These are phyloP conservation scores for Porites australiensis DNA, from an alignment of 64 coral and sea anemone genomes.

Conservation along the genomic window DNA sequence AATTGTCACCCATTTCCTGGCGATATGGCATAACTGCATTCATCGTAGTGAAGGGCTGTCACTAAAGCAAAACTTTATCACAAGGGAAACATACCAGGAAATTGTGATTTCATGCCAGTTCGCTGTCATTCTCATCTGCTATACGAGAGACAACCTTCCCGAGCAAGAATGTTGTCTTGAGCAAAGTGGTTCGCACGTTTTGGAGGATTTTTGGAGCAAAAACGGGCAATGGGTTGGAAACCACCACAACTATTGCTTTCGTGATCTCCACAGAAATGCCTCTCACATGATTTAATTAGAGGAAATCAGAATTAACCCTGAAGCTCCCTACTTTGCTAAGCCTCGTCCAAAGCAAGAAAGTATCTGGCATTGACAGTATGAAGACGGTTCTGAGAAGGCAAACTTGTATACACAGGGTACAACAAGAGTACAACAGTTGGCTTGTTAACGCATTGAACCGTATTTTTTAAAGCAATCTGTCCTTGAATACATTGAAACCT, in stretches of 20 bases:
- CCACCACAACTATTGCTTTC: constrained; percentile 57
- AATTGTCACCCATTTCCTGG: constrained; percentile 37
- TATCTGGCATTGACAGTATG: constrained; percentile 61
- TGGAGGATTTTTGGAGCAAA: constrained; percentile 76
- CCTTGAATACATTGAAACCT: too few relatives aligned
- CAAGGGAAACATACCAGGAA: constrained; percentile 64
- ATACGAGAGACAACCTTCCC: constrained; percentile 59
- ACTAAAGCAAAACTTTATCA: constrained; percentile 53
- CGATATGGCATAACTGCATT: constrained; percentile 63
- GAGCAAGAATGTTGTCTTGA: constrained; percentile 49
- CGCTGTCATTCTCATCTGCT: constrained; percentile 64
- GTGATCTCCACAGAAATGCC: constrained; percentile 33
- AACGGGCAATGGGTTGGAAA: constrained; percentile 63
- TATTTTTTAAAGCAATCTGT: too few relatives aligned
- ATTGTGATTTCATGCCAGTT: constrained; percentile 60
- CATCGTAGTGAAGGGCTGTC: constrained; percentile 4
- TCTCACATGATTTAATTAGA: constrained; percentile 59
- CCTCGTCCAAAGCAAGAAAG: constrained; percentile 72
- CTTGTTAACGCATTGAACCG: too few relatives aligned
- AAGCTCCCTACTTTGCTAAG: constrained; percentile 67
- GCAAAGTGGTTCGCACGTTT: constrained; percentile 36
- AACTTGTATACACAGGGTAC: too few relatives aligned
- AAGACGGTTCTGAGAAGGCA: constrained; percentile 1
- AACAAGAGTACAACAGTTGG: too few relatives aligned
- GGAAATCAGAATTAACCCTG: constrained; percentile 48